phyloP scores from a whole-genome alignment of 2,113 vertebrate genomes.

The Raja brachyura region DNA sequence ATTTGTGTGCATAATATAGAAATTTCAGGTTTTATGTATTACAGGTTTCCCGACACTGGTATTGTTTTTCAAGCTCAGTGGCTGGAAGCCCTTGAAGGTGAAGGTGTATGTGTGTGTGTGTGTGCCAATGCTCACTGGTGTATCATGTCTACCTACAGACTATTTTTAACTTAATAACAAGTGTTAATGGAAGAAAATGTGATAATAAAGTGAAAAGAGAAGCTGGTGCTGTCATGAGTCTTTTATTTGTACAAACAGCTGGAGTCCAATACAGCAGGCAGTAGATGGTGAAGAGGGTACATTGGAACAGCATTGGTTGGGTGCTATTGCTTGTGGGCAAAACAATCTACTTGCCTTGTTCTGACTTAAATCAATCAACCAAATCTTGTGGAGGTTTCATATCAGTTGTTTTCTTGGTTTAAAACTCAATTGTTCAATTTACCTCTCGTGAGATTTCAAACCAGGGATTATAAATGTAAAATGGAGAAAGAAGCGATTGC shows the following conservation, averaged over 20 bases:
- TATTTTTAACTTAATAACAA: constrained; percentile 14
- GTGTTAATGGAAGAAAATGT: background rate
- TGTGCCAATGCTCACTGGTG: constrained; percentile 15
- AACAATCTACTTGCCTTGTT: background rate
- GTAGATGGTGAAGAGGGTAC: background rate
- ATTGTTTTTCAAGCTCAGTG: background rate
- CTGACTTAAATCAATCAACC: background rate
- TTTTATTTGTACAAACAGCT: background rate
- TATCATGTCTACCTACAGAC: background rate
- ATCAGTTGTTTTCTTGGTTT: too few species aligned
- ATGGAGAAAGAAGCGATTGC: too few species aligned
- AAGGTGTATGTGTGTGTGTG: background rate
- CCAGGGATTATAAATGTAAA: background rate
- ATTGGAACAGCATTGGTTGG: background rate
- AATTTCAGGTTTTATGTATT: background rate
- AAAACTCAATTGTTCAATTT: constrained; percentile 39
- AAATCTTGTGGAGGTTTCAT: background rate
- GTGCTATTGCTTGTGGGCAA: background rate
- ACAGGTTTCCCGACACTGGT: background rate
- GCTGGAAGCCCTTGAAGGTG: background rate
- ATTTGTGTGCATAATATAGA: background rate
- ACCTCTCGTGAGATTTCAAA: background rate
- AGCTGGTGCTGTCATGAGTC: too few species aligned
- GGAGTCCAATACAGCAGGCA: background rate
- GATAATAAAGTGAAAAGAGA: constrained; percentile 10